These are phyloP conservation scores for Baccha elongata DNA, from an alignment of 2,888 invertebrate species.

Conservation along the genomic window DNA sequence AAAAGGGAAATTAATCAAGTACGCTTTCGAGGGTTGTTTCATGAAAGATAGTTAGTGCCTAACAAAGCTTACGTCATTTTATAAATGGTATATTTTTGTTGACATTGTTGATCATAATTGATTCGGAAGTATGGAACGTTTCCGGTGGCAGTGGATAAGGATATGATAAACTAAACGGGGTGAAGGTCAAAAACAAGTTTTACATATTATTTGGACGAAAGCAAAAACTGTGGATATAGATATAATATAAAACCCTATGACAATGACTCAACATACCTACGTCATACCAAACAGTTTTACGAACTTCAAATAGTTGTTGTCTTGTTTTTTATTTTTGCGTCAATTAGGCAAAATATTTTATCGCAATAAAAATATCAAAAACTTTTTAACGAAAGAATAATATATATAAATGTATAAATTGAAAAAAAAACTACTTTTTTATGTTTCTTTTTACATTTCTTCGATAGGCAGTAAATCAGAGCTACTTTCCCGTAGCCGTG, in stretches of 20 bases:
- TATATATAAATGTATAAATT: no score
- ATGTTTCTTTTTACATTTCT: no score
- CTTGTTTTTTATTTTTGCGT: neutral
- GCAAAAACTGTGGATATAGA: no score
- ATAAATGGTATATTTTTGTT: slow-evolving; percentile 11
- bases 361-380: no score
- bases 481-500: no score
- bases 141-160: no score
- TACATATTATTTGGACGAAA: neutral
- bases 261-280: slow-evolving; percentile 6
- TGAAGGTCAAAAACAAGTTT: neutral
- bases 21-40: neutral
- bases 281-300: slow-evolving; percentile 22
- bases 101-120: slow-evolving; percentile 28
- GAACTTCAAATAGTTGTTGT: neutral
- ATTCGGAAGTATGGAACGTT: neutral
- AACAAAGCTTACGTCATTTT: slow-evolving; percentile 14
- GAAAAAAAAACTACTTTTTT: no score
- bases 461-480: no score
- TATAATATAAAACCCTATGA: neutral
- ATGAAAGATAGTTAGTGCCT: neutral
- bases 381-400: no score
- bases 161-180: neutral
- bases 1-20: slow-evolving; percentile 35
- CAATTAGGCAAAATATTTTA: no score